Base-by-base conservation (phyloP, 2,888 invertebrate species). In the Subacronicta megacephala region DNA sequence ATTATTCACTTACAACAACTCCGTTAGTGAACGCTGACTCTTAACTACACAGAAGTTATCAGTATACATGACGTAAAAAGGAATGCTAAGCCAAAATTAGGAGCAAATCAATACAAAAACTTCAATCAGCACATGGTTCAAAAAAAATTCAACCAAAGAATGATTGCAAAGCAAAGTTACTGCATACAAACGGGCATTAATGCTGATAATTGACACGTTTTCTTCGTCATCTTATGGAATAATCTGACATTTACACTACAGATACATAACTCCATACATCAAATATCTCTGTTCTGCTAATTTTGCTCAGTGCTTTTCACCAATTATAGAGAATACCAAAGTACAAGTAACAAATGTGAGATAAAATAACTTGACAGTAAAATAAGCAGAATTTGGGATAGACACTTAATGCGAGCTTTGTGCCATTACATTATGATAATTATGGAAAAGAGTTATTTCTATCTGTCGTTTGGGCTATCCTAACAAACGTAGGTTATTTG, bases 151-250 rank as follows among this genome's bases (percentile, higher is more conserved):
- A 70, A 73, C 80, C 81, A 81, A 83, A 81, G 75, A 83, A 65
- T 59, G 60, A 77, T 64, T 49, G 46, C 29, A 62, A 72, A 68
- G 51, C 35, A 55, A 72, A 67, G 68, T 81, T 76, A 80, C 70
- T 79, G 55, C 60, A 65, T 56, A 40, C 44, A 64, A 63, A 73
- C 15, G 81, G 82, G 81, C 81, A 83, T 80, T 82, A 81, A 61
- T 71, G 66, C 40, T 60, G 49, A 61, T 55, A 43, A 61, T 41
- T 61, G 18, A 46, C 20, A 16, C 23, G 43, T 46, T 52, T 47
- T 33, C 33, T 31, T 17, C 16, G 20, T 38, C 53, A 54, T 3
- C 51, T 16, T 17, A 17, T 1, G 36, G 41, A 54, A 47, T 40
- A 41, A 36, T 38, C 29, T 13, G 4, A 46, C 51, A 36, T 31